phyloP scores from a whole-genome alignment of 2,888 invertebrate genomes.

The Carabus problematicus region DNA sequence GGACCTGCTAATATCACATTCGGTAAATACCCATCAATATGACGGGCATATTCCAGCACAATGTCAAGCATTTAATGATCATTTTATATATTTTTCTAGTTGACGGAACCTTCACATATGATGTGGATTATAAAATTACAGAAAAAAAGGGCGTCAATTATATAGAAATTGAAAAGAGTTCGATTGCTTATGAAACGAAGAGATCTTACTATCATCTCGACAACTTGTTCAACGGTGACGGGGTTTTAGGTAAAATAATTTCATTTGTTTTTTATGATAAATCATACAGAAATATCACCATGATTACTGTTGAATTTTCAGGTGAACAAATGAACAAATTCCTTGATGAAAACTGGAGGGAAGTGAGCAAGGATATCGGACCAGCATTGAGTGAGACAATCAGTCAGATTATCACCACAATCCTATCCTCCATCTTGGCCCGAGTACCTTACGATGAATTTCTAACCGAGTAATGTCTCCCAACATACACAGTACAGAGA shows the following conservation, averaged over 20 bases:
- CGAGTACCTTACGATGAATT: slow-evolving; percentile 51
- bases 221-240: slow-evolving; percentile 48
- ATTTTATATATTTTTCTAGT: slow-evolving; percentile 27
- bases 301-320: slow-evolving; percentile 47
- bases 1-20: slow-evolving; percentile 52
- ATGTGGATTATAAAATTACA: slow-evolving; percentile 49
- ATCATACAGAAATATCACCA: neutral
- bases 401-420: slow-evolving; percentile 45
- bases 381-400: slow-evolving; percentile 54
- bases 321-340: slow-evolving; percentile 58
- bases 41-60: too few relatives aligned
- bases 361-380: slow-evolving; percentile 55
- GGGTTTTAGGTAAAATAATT: slow-evolving; percentile 45
- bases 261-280: neutral
- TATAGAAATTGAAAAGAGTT: slow-evolving; percentile 40
- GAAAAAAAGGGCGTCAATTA: slow-evolving; percentile 49
- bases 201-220: slow-evolving; percentile 48
- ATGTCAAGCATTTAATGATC: too few relatives aligned
- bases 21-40: slow-evolving; percentile 47
- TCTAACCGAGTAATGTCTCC: slow-evolving; percentile 45
- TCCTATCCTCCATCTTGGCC: slow-evolving; percentile 49
- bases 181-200: slow-evolving; percentile 43
- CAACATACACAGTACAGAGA: too few relatives aligned
- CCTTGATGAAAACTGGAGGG: slow-evolving; percentile 58
- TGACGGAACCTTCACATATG: slow-evolving; percentile 48